phyloP scores from a whole-genome alignment of 1,140 invertebrate species.

The Zaprionus vittiger region DNA sequence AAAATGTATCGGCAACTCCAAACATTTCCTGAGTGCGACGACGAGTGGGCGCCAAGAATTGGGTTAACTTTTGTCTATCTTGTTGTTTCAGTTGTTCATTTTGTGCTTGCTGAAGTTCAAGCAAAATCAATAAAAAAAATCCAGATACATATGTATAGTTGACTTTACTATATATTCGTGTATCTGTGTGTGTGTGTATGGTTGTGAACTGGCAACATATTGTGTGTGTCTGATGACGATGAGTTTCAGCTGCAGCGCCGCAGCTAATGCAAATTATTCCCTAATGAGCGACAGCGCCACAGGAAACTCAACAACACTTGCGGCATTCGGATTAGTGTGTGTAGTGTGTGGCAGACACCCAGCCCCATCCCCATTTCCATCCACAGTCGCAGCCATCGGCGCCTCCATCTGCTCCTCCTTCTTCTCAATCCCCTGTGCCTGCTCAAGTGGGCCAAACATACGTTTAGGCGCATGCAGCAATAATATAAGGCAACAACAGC shows the following conservation, averaged over 20 bases:
- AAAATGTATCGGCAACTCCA: slow-evolving; percentile 41
- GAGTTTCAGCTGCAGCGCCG: slow-evolving; percentile 35
- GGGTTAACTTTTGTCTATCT: slow-evolving; percentile 57
- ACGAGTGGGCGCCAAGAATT: slow-evolving; percentile 68
- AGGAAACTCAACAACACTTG: slow-evolving; percentile 76
- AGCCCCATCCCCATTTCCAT: neutral
- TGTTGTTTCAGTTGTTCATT: slow-evolving; percentile 29
- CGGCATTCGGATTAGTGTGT: slow-evolving; percentile 73
- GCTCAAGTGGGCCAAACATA: slow-evolving; percentile 61
- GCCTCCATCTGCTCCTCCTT: slow-evolving; percentile 1
- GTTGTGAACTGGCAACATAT: neutral
- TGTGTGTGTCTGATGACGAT: slow-evolving; percentile 15
- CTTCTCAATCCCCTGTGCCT: slow-evolving; percentile 8
- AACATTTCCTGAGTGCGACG: slow-evolving; percentile 50
- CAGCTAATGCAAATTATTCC: slow-evolving; percentile 66
- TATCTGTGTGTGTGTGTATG: neutral
- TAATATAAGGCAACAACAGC: slow-evolving; percentile 35
- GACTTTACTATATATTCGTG: slow-evolving; percentile 3
- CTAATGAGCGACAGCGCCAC: slow-evolving; percentile 69
- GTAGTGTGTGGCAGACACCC: slow-evolving; percentile 24
- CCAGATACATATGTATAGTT: slow-evolving; percentile 1
- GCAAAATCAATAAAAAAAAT: slow-evolving; percentile 70
- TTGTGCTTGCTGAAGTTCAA: slow-evolving; percentile 56
- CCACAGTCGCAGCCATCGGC: neutral
- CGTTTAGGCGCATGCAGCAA: slow-evolving; percentile 59